Base-by-base conservation (phyloP, 2,113 vertebrate genomes). In the Rhea americana region DNA sequence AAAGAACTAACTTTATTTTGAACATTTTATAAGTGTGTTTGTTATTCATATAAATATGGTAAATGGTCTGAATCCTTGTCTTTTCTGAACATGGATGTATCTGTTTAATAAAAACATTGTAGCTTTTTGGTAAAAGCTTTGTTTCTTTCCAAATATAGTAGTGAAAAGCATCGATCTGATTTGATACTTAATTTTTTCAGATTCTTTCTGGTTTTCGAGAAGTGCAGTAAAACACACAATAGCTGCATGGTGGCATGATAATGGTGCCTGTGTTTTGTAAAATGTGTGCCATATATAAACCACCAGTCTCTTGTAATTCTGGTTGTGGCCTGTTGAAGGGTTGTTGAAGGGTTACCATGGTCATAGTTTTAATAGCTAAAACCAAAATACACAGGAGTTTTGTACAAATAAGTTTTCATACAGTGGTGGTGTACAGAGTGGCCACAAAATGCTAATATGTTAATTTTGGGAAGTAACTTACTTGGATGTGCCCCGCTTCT, bases 261-360 rank as follows among this genome's bases (percentile, higher is more conserved):
- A 8, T 81, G 3, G 0, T 74, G 63, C 11, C 30, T 77, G 6
- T 62, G 51, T 80, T 78, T 55, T 51, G 5, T 51, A 81, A 77
- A 85, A 77, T 0, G 1, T 12, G 48, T 71, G 35, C 28, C 0
- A 0, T 56, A 32, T 17, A 16, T 74, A 48, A 58, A 83, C 32
- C 50, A 66, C 5, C 41, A 55, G 12, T 59, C 37, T 63, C 73
- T 17, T 68, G 37, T 74, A 65, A 48, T 71, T 87, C 70, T 59
- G 56, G 10, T 48, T 83, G 41, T 67, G 65, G 20, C 47, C 70
- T 93, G 17, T 82, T 87, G 39, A 82, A 80, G 20, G 13, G 1
- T 78, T 71, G n/a, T n/a, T n/a, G n/a, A n/a, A n/a, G n/a, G n/a
- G n/a, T n/a, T 75, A 84, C 75, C 11, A 3, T 45, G 6, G 16